These are phyloP conservation scores for Anastatus disparis DNA, from an alignment of 1,140 invertebrate species.

Conservation along the genomic window DNA sequence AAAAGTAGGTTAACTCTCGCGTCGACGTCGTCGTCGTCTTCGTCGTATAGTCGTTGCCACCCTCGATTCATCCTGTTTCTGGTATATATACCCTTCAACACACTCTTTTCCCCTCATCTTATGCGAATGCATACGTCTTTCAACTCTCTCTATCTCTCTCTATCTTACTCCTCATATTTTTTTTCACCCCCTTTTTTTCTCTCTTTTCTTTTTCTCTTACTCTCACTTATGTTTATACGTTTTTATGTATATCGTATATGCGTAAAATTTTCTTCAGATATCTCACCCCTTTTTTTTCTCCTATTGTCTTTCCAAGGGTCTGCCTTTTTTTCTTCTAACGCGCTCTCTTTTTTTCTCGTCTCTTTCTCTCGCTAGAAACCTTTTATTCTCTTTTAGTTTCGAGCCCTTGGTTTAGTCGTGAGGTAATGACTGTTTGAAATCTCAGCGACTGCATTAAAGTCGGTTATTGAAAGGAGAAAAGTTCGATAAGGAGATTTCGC, in stretches of 20 bases:
- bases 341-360: neutral
- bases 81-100: neutral
- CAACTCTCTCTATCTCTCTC: neutral
- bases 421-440: slow-evolving; percentile 33
- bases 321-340: neutral
- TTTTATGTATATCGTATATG: slow-evolving; percentile 35
- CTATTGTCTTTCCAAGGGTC: neutral
- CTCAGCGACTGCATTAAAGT: slow-evolving; percentile 28
- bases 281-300: neutral
- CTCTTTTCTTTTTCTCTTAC: neutral
- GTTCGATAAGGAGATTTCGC: slow-evolving; percentile 27
- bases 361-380: neutral
- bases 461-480: slow-evolving; percentile 31
- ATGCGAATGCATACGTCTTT: slow-evolving; percentile 29
- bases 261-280: neutral
- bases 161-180: neutral
- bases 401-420: neutral
- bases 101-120: neutral
- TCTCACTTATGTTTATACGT: slow-evolving; percentile 36
- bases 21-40: slow-evolving; percentile 41
- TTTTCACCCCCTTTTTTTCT: slow-evolving; percentile 5
- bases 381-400: neutral
- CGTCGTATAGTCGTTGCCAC: slow-evolving; percentile 43
- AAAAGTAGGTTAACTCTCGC: slow-evolving; percentile 57
- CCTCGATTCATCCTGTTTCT: slow-evolving; percentile 38